Conservation (phyloP, 2,888 invertebrate species). For the Zaprionus bogoriensis region DNA sequence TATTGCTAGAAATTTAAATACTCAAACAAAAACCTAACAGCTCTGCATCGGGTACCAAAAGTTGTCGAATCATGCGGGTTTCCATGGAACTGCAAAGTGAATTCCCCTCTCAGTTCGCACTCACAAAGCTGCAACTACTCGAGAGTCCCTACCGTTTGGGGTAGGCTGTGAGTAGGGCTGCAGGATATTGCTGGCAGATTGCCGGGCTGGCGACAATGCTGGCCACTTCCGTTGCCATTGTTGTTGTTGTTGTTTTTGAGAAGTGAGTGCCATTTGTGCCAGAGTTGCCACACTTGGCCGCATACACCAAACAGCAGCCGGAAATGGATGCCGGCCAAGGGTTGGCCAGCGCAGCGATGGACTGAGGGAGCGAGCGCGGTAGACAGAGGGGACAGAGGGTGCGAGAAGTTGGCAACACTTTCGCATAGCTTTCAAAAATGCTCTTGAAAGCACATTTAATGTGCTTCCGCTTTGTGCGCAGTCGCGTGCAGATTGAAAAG, state of each 20-base stretch:
- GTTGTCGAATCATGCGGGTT: no score
- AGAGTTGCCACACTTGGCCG: conserved; percentile 10
- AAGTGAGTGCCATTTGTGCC: conserved; percentile 8
- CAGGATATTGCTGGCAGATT: conserved; percentile 63
- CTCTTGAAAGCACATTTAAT: conserved; percentile 44
- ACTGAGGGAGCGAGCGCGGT: not conserved
- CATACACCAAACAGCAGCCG: conserved; percentile 12
- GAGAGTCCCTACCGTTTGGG: no score
- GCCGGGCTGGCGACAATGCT: conserved; percentile 21
- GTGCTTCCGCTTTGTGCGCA: conserved; percentile 51
- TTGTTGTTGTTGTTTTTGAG: not conserved
- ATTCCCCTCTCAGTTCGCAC: no score
- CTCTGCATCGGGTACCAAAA: no score
- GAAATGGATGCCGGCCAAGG: conserved; percentile 26
- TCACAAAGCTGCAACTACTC: no score
- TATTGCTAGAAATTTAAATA: no score
- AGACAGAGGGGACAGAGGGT: not conserved
- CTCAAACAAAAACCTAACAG: no score
- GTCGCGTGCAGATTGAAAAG: conserved; percentile 37
- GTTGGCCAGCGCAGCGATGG: conserved; percentile 10
- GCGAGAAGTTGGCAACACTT: conserved; percentile 20
- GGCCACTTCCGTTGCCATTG: conserved; percentile 18
- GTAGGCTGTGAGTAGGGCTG: conserved; percentile 20
- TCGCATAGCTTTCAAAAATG: conserved; percentile 45
- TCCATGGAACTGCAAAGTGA: no score